Base-by-base conservation (phyloP, 2,888 invertebrate species). In the Alviniconcha strummeri region DNA sequence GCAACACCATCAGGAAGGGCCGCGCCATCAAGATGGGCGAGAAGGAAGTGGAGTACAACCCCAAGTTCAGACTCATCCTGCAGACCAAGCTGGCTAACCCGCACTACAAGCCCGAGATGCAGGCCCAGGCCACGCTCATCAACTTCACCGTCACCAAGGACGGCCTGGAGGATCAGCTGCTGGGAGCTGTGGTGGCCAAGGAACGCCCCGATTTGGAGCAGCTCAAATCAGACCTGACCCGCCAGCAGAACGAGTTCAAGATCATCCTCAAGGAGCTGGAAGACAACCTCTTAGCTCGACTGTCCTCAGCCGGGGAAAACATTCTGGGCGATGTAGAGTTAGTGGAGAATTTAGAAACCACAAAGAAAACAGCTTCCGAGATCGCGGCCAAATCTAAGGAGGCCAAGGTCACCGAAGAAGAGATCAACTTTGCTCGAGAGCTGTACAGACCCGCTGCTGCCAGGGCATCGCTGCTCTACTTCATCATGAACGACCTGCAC, bases 31-130 rank as follows among this genome's bases (percentile, higher is more conserved):
- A 83, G 95, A 97, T 99, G 89, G 98, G 98, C 0, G 98, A 98
- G 94, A 98, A 98, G 93, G 98, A 99, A 95, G 96, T 98, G 17
- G 98, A 98, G 93, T 98, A 98, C 92, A 97, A 98, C 94, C 95
- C 96, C 7, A 95, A 95, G 82, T 99, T 99, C 93, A 96, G 97
- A 72, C 94, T 99, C 5, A 96, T 98, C 87, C 94, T 99, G 54
- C 98, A 99, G 90, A 98, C 98, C 0, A 99, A 99, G 94, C 94
- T 99, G 89, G 98, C 98, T 0, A 98, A 98, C 95, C 99, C 98
- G 11, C 98, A 98, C 94, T 99, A 98, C 93, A 98, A 98, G 93
- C 99, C 99, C 0, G 99, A 99, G 95, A 97, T 99, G 97, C 98
- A 99, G 94, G 99, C 99, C 15, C 98, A 99, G 94, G 97, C 98